These are phyloP conservation scores for Drosophila melanica DNA, from an alignment of 1,140 invertebrate species.

Conservation along the genomic window DNA sequence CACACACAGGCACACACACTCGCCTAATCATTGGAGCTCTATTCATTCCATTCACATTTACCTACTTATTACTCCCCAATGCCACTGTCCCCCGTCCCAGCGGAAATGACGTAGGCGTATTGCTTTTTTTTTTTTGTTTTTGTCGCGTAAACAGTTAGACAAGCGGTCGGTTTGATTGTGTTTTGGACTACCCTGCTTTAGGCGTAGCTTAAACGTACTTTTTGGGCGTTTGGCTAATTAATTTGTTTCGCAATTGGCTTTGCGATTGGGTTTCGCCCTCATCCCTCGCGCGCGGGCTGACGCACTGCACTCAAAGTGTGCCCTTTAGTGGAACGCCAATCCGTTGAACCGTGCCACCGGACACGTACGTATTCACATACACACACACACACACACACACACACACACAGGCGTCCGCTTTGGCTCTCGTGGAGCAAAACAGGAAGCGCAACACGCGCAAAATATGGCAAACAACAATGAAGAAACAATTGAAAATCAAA, in stretches of 20 bases:
- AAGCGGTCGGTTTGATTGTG: slow-evolving; percentile 16
- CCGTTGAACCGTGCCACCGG: slow-evolving; percentile 24
- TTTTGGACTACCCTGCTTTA: not conserved
- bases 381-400: too few relatives aligned
- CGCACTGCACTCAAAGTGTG: slow-evolving; percentile 37
- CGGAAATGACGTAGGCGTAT: slow-evolving; percentile 43
- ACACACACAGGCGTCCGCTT: too few relatives aligned
- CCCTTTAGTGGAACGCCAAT: slow-evolving; percentile 34
- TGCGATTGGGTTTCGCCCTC: slow-evolving; percentile 6
- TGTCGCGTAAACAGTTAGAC: slow-evolving; percentile 46
- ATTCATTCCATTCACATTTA: slow-evolving; percentile 52
- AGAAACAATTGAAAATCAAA: slow-evolving; percentile 42
- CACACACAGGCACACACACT: slow-evolving; percentile 10
- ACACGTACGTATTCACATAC: slow-evolving; percentile 23
- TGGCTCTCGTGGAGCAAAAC: slow-evolving; percentile 27
- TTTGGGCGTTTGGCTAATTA: slow-evolving; percentile 33
- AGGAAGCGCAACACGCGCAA: slow-evolving; percentile 46
- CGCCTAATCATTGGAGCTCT: not conserved
- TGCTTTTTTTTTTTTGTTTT: too few relatives aligned
- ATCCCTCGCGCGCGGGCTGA: not conserved
- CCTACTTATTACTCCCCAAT: slow-evolving; percentile 28
- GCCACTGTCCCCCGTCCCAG: not conserved
- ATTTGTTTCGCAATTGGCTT: slow-evolving; percentile 22
- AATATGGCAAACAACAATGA: slow-evolving; percentile 31
- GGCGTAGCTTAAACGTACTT: not conserved